Evolutionary conservation across 1,140 invertebrate species (phyloP).

Genomic region (Drosophila elegans): DNA sequence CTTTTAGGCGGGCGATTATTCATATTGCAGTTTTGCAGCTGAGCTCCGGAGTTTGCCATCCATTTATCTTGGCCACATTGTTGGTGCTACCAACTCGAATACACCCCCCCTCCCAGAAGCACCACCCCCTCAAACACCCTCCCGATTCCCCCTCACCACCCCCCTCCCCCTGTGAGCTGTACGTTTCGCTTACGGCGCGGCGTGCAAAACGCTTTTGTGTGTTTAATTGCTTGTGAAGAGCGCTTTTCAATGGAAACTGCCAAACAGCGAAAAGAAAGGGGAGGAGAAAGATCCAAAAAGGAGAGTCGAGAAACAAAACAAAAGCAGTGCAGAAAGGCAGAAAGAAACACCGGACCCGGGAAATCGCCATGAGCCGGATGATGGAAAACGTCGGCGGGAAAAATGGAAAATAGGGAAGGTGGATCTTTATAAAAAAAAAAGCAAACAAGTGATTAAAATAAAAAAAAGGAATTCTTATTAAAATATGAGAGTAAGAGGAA

Average conservation of each 20-base stretch:
- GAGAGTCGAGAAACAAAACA: conserved; percentile 27
- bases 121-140: background rate
- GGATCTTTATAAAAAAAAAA: background rate
- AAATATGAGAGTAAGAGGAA: background rate
- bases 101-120: background rate
- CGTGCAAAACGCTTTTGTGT: conserved; percentile 80
- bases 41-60: conserved; percentile 62
- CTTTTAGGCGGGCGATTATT: conserved; percentile 62
- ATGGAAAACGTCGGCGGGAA: conserved; percentile 20
- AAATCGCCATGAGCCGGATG: conserved; percentile 28
- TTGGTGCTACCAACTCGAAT: conserved; percentile 42
- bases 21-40: conserved; percentile 71
- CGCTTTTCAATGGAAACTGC: conserved; percentile 80
- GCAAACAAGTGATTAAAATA: background rate
- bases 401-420: background rate
- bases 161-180: conserved; percentile 15
- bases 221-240: conserved; percentile 84
- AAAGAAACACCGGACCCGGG: conserved; percentile 36
- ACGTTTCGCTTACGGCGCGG: conserved; percentile 69
- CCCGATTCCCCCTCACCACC: too few relatives aligned
- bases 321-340: conserved; percentile 19
- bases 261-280: conserved; percentile 33
- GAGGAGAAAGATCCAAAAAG: background rate
- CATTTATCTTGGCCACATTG: conserved; percentile 81
- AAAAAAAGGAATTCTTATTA: background rate